phyloP scores from a whole-genome alignment of 2,888 invertebrate species.

The Tortrix viridana region DNA sequence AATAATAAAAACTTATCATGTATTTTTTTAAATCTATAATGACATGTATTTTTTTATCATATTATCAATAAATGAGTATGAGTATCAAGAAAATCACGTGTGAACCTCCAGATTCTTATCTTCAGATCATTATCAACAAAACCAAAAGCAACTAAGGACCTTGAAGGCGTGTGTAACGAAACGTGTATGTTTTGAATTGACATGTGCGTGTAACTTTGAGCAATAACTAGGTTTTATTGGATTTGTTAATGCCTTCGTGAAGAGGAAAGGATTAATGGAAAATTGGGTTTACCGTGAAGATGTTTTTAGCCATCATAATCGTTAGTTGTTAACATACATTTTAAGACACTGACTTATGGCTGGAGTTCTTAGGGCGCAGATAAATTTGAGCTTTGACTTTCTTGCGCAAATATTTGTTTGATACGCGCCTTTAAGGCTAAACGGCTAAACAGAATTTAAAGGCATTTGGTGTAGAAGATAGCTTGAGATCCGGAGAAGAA shows the following conservation, averaged over 20 bases:
- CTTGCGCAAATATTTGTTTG: too few relatives aligned
- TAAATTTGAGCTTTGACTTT: too few relatives aligned
- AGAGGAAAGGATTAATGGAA: slow-evolving; percentile 1
- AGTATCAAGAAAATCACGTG: slow-evolving; percentile 19
- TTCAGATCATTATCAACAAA: slow-evolving; percentile 24
- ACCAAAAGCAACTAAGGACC: background rate
- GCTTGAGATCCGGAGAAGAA: too few relatives aligned
- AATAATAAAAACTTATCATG: too few relatives aligned
- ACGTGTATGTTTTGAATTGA: slow-evolving; percentile 21
- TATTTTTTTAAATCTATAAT: too few relatives aligned
- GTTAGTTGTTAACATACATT: background rate
- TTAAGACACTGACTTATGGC: background rate
- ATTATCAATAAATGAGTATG: too few relatives aligned
- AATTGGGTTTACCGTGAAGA: background rate
- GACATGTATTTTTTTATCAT: too few relatives aligned
- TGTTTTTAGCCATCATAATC: background rate
- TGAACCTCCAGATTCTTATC: slow-evolving; percentile 14
- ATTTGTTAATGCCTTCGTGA: slow-evolving; percentile 14
- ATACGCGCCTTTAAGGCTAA: too few relatives aligned
- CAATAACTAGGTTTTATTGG: slow-evolving; percentile 24
- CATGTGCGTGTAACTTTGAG: slow-evolving; percentile 18
- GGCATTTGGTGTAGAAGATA: too few relatives aligned
- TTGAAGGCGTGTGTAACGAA: slow-evolving; percentile 10
- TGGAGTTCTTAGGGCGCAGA: too few relatives aligned
- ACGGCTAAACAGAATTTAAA: too few relatives aligned